phyloP scores from a whole-genome alignment of 2,797 vertebrate species.

The Chrysocyon brachyurus region DNA sequence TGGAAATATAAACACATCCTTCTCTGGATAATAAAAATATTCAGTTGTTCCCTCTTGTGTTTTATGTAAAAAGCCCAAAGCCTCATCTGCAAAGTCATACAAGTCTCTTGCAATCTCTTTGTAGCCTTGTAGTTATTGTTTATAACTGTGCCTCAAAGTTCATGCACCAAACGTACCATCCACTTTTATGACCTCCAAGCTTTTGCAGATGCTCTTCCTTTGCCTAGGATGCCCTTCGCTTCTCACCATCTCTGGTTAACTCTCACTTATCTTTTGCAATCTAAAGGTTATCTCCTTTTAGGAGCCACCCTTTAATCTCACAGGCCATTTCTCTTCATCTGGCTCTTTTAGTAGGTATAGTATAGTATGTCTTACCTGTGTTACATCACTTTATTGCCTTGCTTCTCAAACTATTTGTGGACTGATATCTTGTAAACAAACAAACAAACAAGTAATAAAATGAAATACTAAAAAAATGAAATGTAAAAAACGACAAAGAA shows the following conservation, averaged over 20 bases:
- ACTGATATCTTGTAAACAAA: slow-evolving; percentile 37
- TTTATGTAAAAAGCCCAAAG: slow-evolving; percentile 6
- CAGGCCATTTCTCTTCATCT: not conserved
- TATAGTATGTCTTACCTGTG: not conserved
- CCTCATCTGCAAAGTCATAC: not conserved
- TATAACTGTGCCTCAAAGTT: not conserved
- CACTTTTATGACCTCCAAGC: not conserved
- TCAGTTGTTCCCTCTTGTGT: not conserved
- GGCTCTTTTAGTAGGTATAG: not conserved
- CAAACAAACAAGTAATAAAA: slow-evolving; percentile 39
- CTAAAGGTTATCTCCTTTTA: not conserved
- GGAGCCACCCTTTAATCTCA: not conserved
- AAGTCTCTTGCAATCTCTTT: not conserved
- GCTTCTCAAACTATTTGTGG: not conserved
- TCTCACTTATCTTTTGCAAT: not conserved
- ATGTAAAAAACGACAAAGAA: not conserved
- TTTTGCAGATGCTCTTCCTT: not conserved
- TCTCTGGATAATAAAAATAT: not conserved
- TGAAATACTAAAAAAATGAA: slow-evolving; percentile 13
- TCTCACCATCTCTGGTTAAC: not conserved
- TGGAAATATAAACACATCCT: not conserved
- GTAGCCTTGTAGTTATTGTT: not conserved
- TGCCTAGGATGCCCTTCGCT: not conserved
- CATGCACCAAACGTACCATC: not conserved
- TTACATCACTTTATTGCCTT: not conserved